Evolutionary conservation across 2,113 vertebrate species (phyloP), one percentile per base, ranked within the genome.

Genomic region (Menidia beryllina): DNA sequence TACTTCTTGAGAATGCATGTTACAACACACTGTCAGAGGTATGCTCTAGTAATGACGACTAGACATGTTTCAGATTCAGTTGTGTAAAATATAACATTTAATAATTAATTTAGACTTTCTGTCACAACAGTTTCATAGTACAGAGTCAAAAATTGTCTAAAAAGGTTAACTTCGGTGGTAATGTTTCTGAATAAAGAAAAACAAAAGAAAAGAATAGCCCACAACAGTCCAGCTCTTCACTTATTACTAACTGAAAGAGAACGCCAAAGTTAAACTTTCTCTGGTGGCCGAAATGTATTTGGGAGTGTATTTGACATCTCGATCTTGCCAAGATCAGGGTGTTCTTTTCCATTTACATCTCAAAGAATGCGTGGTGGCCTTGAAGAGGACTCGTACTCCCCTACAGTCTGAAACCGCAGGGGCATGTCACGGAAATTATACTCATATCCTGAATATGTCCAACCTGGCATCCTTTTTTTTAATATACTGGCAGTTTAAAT

Each of bases 341-440:
- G 95, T 95, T 90, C 94, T 93, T 94, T 94, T 89, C 88, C 87
- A 89, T 91, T 92, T 89, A 91, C 94, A 93, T 89, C 84, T 87
- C 69, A 84, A 84, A 90, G 93, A 94, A 93, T 91, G 89, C 1
- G 14, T 43, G 38, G 43, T 79, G 93, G 90, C 94, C 94, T 95
- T 94, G 92, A 89, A 73, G 73, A 68, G 69, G 89, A 88, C 88
- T 38, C 65, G 91, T 75, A 90, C 91, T 92, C 91, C 93, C 90
- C 67, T 39, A 59, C 56, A 53, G 47, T 60, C 41, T 59, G 57
- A 48, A 51, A 71, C 21, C 63, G 12, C 4, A 30, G 38, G 67
- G 72, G 65, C 60, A 71, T 56, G 47, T 75, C 49, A 58, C 20
- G 62, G 78, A 93, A 87, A 74, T 77, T 0, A 75, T 72, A 49